Evolutionary conservation across 2,797 vertebrate genomes (phyloP), one percentile per base, ranked within the genome.

Genomic region (Orestias chungarensis): DNA sequence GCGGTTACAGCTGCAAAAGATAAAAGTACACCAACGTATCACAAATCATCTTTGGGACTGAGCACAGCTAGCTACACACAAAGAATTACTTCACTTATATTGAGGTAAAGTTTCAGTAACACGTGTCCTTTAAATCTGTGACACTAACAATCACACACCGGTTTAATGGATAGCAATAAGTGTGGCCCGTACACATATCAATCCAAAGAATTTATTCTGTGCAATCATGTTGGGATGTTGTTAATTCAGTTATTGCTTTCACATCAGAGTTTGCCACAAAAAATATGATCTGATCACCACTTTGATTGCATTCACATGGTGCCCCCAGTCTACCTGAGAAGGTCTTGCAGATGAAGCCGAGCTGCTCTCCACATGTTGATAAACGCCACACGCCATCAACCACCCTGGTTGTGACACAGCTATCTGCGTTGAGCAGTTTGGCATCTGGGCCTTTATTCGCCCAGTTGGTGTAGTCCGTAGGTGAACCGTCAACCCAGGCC

Each of bases 261-360:
- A n/a, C n/a, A n/a, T n/a, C n/a, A n/a, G n/a, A n/a, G 1, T 38
- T 18, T 61, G 33, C 31, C 35, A n/a, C 20, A 23, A 23, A 61
- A 33, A 38, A 35, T 61, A 38, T 61, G 20, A 61, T 38, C 31
- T 9, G 33, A 6, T 10, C 20, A 20, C 9, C 33, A 1, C 18
- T 59, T 31, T 25, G 54, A 31, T 31, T 31, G 31, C 6, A 5
- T 31, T 59, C 31, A 59, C 17, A 59, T 20, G 31, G 29, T 1
- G 8, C 18, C 31, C 31, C 20, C n/a, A 20, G 3, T 90, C 35
- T 85, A 99, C 97, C 94, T 94, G 94, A 85, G 55, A 86, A 76
- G 64, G 91, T 95, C 95, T 97, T 97, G 88, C 97, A 99, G 40
- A 98, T 71, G 70, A 97, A 97, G 72, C 97, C 97, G 3, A 88